Conservation (phyloP, 2,797 vertebrate genomes). For the Columba guinea region DNA sequence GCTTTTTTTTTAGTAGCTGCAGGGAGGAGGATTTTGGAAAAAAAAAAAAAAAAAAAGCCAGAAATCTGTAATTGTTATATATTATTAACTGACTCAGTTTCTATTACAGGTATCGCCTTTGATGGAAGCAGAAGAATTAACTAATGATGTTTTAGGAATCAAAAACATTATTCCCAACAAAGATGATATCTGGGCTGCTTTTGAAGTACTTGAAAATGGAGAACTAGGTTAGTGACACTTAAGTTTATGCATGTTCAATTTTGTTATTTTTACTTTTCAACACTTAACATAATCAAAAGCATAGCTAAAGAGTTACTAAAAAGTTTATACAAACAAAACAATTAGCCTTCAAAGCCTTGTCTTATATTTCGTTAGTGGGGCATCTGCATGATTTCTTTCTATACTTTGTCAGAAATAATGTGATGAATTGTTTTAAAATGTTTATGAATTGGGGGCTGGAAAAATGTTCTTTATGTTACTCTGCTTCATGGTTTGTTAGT, state of each 20-base stretch:
- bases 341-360: neutral
- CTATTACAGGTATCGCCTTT: conserved; percentile 86
- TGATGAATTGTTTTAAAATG: neutral
- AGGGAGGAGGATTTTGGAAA: neutral
- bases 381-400: neutral
- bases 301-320: neutral
- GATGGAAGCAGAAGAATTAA: conserved; percentile 87
- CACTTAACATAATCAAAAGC: neutral
- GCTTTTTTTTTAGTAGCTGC: neutral
- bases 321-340: neutral
- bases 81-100: neutral
- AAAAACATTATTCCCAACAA: conserved; percentile 78
- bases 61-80: neutral
- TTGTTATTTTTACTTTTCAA: neutral
- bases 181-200: conserved; percentile 87
- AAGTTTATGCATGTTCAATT: neutral
- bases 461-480: neutral
- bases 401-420: neutral
- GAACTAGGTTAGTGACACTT: conserved; percentile 85
- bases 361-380: neutral
- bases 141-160: conserved; percentile 83
- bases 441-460: neutral
- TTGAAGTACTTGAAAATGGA: conserved; percentile 96
- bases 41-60: neutral
- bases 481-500: neutral